Conservation (phyloP, 2,888 invertebrate genomes). For the Isotomurus palustris region DNA sequence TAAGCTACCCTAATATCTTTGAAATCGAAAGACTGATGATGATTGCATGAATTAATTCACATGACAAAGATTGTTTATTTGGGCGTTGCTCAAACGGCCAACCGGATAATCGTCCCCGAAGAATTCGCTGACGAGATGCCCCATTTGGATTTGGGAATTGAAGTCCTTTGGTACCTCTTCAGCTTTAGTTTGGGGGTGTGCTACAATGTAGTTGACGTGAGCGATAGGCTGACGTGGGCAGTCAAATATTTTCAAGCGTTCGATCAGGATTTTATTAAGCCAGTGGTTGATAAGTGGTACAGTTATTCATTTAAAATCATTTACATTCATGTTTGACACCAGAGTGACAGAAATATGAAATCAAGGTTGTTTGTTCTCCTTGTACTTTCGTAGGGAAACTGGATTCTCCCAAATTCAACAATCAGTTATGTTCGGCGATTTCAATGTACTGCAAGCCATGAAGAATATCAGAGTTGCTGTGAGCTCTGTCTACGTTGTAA, state of each 20-base stretch:
- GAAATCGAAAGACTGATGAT: too few species aligned
- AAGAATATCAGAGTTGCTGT: neutral
- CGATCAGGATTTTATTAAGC: neutral
- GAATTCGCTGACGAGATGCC: neutral
- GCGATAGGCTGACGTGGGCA: neutral
- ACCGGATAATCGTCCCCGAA: neutral
- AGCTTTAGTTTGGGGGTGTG: constrained; percentile 1
- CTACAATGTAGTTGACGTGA: neutral
- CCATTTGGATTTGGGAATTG: neutral
- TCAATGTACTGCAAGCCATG: neutral
- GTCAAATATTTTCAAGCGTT: neutral
- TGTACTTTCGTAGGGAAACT: too few species aligned
- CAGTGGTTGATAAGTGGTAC: constrained; percentile 3
- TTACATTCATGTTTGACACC: too few species aligned
- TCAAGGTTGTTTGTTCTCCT: too few species aligned
- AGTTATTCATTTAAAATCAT: neutral
- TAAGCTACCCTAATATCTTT: too few species aligned
- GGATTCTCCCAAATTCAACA: too few species aligned
- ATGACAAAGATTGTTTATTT: too few species aligned
- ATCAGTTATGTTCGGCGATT: neutral
- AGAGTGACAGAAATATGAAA: too few species aligned
- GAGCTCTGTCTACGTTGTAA: neutral
- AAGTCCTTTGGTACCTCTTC: constrained; percentile 1
- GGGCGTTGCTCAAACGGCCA: too few species aligned
- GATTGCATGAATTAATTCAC: too few species aligned